Evolutionary conservation across 2,797 vertebrate genomes (phyloP).

Genomic region (Varecia variegata): DNA sequence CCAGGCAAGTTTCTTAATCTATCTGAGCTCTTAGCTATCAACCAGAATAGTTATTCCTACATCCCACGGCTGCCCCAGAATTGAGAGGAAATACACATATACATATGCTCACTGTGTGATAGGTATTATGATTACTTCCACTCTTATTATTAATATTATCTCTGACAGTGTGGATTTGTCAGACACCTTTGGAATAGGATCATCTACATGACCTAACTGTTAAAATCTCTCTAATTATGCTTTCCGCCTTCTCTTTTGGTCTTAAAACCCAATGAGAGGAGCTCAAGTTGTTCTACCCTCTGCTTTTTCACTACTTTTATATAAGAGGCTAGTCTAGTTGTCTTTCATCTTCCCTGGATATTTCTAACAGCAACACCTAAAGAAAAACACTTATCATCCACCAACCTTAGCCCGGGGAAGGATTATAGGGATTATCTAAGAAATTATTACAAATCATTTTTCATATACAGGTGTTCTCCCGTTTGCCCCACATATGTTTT

Average conservation of each 20-base stretch:
- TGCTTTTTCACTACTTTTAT: not conserved
- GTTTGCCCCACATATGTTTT: conserved; percentile 58
- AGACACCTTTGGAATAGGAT: not conserved
- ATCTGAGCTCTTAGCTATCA: not conserved
- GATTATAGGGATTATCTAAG: conserved; percentile 25
- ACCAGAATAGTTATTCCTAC: not conserved
- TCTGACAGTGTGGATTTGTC: not conserved
- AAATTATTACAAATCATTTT: conserved; percentile 48
- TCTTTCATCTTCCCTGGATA: not conserved
- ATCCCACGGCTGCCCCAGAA: not conserved
- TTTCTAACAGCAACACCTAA: not conserved
- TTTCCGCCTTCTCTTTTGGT: not conserved
- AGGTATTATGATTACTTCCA: not conserved
- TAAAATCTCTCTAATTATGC: not conserved
- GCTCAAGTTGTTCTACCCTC: not conserved
- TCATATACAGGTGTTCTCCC: conserved; percentile 55
- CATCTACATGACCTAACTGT: not conserved
- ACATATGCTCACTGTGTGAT: not conserved
- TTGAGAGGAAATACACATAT: not conserved
- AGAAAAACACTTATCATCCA: not conserved
- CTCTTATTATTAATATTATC: not conserved
- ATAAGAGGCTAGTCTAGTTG: not conserved
- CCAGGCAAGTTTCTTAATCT: not conserved
- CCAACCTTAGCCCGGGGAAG: not conserved
- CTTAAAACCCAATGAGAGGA: not conserved